Conservation (phyloP, 2,888 invertebrate genomes). For the Andrena marginata region DNA sequence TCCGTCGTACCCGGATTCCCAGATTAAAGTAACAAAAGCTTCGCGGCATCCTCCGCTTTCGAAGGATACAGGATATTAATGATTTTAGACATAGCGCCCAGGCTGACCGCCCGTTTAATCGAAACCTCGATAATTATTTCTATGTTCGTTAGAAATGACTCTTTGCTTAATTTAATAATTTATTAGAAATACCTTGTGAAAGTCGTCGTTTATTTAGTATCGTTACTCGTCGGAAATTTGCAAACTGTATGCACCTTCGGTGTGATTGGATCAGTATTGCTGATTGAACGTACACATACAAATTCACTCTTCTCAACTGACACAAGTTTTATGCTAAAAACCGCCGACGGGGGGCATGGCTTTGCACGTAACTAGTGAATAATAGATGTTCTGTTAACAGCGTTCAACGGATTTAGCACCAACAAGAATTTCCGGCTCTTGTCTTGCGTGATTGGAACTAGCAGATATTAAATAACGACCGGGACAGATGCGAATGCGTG, state of each 20-base stretch:
- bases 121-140: constrained; percentile 7
- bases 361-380: not conserved
- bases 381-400: not conserved
- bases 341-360: not conserved
- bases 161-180: constrained; percentile 4
- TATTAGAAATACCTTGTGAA: constrained; percentile 7
- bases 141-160: constrained; percentile 14
- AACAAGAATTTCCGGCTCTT: constrained; percentile 1
- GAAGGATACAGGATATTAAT: too few species aligned
- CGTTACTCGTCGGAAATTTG: not conserved
- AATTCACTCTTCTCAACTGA: not conserved
- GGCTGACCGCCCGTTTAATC: not conserved
- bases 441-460: not conserved
- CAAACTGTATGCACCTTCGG: not conserved
- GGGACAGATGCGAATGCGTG: not conserved
- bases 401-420: constrained; percentile 6
- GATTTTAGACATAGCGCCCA: too few species aligned
- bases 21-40: constrained; percentile 24
- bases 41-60: too few species aligned
- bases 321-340: not conserved
- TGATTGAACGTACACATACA: too few species aligned
- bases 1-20: constrained; percentile 23
- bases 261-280: not conserved
- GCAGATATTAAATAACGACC: not conserved
- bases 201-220: not conserved